These are phyloP conservation scores for Chiroxiphia lanceolata DNA, from an alignment of 2,797 vertebrate species.

Conservation along the genomic window DNA sequence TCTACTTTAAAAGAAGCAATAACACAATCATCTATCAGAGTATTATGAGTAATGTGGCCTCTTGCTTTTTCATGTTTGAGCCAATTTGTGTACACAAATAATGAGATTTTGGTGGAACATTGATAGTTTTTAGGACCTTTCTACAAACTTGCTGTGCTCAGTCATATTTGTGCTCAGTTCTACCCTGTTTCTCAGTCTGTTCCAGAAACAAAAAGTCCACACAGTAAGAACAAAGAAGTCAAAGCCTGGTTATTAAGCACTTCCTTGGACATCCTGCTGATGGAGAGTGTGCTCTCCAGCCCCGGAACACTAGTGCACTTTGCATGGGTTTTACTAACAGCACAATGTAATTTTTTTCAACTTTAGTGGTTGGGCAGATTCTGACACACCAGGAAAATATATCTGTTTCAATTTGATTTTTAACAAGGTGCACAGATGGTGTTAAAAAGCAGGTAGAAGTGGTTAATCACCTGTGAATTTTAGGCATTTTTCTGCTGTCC, in stretches of 20 bases:
- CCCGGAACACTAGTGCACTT: neutral
- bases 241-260: neutral
- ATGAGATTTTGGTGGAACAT: neutral
- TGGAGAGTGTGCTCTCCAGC: neutral
- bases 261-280: neutral
- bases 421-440: constrained; percentile 72
- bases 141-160: neutral
- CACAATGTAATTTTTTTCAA: constrained; percentile 20
- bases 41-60: neutral
- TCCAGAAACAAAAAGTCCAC: neutral
- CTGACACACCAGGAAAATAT: constrained; percentile 40
- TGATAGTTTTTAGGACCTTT: neutral
- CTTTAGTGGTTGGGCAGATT: constrained; percentile 6
- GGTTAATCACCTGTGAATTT: constrained; percentile 73
- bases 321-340: neutral
- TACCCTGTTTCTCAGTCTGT: neutral
- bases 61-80: neutral
- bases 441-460: constrained; percentile 67
- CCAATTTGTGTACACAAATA: neutral
- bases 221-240: neutral
- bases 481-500: constrained; percentile 51
- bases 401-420: constrained; percentile 65
- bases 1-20: neutral
- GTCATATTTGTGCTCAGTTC: neutral
- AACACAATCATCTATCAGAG: neutral